These are phyloP conservation scores for Mallateleia sp. DNA, from an alignment of 2,888 invertebrate species.

Conservation along the genomic window DNA sequence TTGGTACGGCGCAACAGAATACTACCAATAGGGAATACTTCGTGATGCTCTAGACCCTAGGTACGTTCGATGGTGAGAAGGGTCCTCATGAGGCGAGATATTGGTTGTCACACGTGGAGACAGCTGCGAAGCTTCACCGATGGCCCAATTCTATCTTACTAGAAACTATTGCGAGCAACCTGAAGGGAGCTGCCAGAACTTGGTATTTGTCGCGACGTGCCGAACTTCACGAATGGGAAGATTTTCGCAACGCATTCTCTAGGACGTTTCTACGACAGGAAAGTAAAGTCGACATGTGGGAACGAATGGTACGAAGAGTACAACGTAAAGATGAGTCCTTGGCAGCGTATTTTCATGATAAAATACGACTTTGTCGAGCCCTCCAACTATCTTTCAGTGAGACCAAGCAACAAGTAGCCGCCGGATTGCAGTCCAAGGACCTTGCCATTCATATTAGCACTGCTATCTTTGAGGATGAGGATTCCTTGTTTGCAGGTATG, in stretches of 20 bases:
- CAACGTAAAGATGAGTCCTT: constrained; percentile 19
- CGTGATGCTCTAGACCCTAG: constrained; percentile 20
- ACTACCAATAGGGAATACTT: constrained; percentile 7
- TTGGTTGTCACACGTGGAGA: constrained; percentile 17
- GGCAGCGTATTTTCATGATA: constrained; percentile 34
- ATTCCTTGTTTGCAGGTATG: constrained; percentile 5
- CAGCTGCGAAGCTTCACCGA: constrained; percentile 18
- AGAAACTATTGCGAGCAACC: constrained; percentile 16
- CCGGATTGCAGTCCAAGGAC: constrained; percentile 35
- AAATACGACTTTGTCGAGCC: constrained; percentile 24
- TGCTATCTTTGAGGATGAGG: constrained; percentile 1
- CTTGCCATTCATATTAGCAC: constrained; percentile 19
- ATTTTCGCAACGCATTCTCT: constrained; percentile 3
- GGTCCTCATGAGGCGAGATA: constrained; percentile 20
- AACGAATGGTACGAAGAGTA: background rate
- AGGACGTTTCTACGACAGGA: constrained; percentile 39
- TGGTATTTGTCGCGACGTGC: constrained; percentile 9
- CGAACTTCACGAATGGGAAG: constrained; percentile 7
- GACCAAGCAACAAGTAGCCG: constrained; percentile 28
- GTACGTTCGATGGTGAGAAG: constrained; percentile 28
- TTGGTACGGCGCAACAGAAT: background rate
- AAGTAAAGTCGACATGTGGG: constrained; percentile 19
- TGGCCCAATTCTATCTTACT: constrained; percentile 43
- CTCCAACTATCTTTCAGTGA: constrained; percentile 21
- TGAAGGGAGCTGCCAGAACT: constrained; percentile 21